Evolutionary conservation across 2,888 invertebrate species (phyloP), one percentile per base, ranked within the genome.

Genomic region (Rotaria macrura): DNA sequence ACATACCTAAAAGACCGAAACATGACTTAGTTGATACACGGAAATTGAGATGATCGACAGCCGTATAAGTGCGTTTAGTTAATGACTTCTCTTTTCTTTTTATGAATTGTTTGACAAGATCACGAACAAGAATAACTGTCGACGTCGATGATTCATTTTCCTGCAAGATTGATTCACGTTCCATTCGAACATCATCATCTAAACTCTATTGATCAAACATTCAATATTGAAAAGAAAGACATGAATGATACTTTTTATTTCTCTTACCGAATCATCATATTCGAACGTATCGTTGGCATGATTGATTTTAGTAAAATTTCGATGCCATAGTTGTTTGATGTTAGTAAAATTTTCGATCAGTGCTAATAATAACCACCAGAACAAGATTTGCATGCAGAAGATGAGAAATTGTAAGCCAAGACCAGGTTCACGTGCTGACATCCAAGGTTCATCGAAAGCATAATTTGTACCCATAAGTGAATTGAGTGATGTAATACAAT

Each of bases 1-100:
- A 12, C n/a, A 12, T 55, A 85, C 85, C 95, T 79, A 96, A 91
- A 9, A 96, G 91, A 0, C 95, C 95, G 89, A 95, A 95, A 90
- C 95, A 95, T 92, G 94, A 93, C 0, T 92, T 92, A 72, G 89
- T 88, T 49, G 89, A 89, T 5, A 92, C 91, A 12, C 91, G 91
- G 87, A 92, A 90, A 86, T 91, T 91, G 17, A 93, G 88, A 38
- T 89, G 89, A 87, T 92, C 90, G 7, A 92, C 92, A 4, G 92
- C 92, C 29, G 90, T 47, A 65, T 85, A 57, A 23, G 7, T 12
- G 40, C 12, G 74, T 23, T 25, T 20, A 20, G 10, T 10, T 23
- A 2, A 25, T 3, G 43, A 84, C 83, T 84, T 57, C 20, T 43
- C 23, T 85, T 54, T 72, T 43, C 54, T 47, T 49, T 84, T 84